Evolutionary conservation across 2,888 invertebrate species (phyloP).

Genomic region (Endomychus coccineus): DNA sequence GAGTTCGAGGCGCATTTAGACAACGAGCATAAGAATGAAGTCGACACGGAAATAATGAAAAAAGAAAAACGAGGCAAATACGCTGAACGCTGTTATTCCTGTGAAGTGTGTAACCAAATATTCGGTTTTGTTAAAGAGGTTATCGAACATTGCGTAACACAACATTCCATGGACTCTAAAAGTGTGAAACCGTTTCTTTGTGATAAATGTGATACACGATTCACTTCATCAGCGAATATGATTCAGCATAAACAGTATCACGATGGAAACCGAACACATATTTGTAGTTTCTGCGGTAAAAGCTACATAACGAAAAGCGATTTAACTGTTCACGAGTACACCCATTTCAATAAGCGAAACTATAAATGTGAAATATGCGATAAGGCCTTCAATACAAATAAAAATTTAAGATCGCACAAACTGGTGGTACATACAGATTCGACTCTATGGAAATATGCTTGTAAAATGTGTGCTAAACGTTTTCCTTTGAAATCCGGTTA

Average conservation of each 20-base stretch:
- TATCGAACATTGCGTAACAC: constrained; percentile 26
- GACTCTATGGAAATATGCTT: constrained; percentile 32
- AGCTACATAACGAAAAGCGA: constrained; percentile 36
- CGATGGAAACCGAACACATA: constrained; percentile 27
- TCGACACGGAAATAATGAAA: neutral
- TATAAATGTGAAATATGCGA: constrained; percentile 32
- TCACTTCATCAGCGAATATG: constrained; percentile 30
- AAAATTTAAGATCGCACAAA: constrained; percentile 25
- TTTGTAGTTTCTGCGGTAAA: constrained; percentile 40
- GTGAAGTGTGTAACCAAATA: constrained; percentile 28
- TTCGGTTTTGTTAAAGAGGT: constrained; percentile 27
- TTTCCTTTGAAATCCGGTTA: constrained; percentile 35
- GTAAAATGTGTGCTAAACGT: constrained; percentile 29
- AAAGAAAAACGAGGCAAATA: neutral
- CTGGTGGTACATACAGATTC: constrained; percentile 32
- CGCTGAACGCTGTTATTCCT: constrained; percentile 16
- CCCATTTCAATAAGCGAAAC: constrained; percentile 30
- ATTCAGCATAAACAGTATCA: constrained; percentile 33
- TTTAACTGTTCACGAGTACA: constrained; percentile 31
- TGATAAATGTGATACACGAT: constrained; percentile 29
- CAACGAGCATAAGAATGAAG: neutral
- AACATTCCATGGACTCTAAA: constrained; percentile 27
- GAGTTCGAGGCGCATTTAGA: constrained; percentile 8
- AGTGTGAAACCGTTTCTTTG: constrained; percentile 31
- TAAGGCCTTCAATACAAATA: constrained; percentile 33